These are phyloP conservation scores for Oxyruncus cristatus DNA, from an alignment of 2,113 vertebrate genomes.

Conservation along the genomic window DNA sequence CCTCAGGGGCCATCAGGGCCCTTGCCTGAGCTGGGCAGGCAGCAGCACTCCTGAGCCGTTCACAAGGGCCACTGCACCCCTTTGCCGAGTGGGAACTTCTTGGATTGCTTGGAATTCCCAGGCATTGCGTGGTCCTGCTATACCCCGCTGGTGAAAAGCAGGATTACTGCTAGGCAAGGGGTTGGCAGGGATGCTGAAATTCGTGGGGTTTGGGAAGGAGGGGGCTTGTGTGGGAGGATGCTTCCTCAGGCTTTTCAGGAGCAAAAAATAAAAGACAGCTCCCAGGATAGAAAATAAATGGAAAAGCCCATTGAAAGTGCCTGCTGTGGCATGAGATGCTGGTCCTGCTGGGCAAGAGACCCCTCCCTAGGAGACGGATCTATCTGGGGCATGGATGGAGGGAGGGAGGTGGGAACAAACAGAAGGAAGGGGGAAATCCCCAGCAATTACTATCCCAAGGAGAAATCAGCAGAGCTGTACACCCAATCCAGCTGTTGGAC, in stretches of 20 bases:
- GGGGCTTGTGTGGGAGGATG: background rate
- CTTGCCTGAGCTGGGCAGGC: background rate
- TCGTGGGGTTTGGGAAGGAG: background rate
- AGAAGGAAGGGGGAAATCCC: background rate
- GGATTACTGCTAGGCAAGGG: background rate
- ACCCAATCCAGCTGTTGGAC: background rate
- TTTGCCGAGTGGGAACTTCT: background rate
- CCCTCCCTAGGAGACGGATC: background rate
- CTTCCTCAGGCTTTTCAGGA: background rate
- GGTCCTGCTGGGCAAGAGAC: background rate
- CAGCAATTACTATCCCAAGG: accelerated
- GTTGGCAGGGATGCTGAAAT: background rate
- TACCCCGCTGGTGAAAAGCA: accelerated
- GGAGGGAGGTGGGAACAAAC: background rate
- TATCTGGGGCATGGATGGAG: background rate
- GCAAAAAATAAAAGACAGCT: background rate
- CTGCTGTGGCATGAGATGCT: accelerated
- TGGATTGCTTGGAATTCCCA: background rate
- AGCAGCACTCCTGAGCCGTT: background rate
- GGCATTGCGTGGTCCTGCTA: accelerated
- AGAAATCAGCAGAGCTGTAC: background rate
- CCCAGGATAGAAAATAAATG: background rate
- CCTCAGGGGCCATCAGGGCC: background rate
- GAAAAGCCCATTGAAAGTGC: background rate
- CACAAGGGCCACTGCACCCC: background rate